Base-by-base conservation (phyloP, 2,888 invertebrate genomes). In the Poecilus cupreus region DNA sequence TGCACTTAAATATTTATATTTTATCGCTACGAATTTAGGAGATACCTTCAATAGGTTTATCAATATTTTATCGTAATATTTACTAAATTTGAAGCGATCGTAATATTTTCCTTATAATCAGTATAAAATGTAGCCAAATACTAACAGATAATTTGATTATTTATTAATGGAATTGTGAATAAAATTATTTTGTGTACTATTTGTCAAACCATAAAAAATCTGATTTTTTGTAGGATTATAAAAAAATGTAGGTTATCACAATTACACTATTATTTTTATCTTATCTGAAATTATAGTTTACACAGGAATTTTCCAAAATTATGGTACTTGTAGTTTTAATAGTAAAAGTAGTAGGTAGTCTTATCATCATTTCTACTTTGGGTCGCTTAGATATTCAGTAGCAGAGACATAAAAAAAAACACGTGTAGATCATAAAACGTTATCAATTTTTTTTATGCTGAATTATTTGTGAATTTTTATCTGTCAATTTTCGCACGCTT, bases 221-320 rank as follows among this genome's bases (percentile, higher is more conserved):
- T 20, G 46, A 70, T 22, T 37, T 70, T 75, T 51, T 75, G 24
- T 75, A 11, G 11, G 37, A 51, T 72, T 4, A 57, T 8, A 57
- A 20, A 77, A 39, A 76, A 60, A 77, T 20, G 16, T 77, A 64
- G 77, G 77, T 77, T 77, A 77, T 77, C 60, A 39, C 5, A 46
- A 46, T 72, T 20, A 76, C 13, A 76, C 10, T 75, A 24, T 76
- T 76, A 26, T 76, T 76, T 57, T 76, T 76, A 60, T 77, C 77
- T 77, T 60, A 77, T 77, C 77, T 51, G 5, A 77, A 77, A 43
- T 77, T 49, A 22, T 46, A 60, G 46, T 77, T 60, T 60, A 77
- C 13, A 37, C n/a, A 43, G 77, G 77, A 60, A 77, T 64, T 77
- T 77, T 77, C 60, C 77, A 43, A 77, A 77, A 60, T 16, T 60